Percentiles rank a stretch among this genome's conserved stretches.
phyloP scores from a whole-genome alignment of 2,113 vertebrate genomes.

The Toxostoma redivivum region DNA sequence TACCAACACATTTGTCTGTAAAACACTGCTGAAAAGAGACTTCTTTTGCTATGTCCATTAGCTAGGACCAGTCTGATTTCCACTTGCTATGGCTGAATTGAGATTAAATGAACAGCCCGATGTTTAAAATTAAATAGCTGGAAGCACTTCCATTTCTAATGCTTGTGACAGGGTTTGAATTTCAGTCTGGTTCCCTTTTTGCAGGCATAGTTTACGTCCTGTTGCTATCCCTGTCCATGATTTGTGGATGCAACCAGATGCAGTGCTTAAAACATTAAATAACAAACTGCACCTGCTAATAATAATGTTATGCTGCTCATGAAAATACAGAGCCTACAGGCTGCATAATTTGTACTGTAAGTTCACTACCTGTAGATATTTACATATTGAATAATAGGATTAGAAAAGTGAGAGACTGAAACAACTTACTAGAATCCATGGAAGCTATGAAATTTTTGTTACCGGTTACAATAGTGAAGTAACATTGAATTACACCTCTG shows the following conservation, averaged over 20 bases:
- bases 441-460: neutral
- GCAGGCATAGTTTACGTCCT: neutral
- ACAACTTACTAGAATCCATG: neutral
- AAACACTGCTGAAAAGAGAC: neutral
- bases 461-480: neutral
- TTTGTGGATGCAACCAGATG: neutral
- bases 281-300: conserved; percentile 11
- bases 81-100: neutral
- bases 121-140: neutral
- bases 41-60: neutral
- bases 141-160: neutral
- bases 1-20: neutral
- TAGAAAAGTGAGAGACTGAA: neutral
- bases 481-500: neutral
- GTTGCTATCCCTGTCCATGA: neutral
- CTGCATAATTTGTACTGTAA: neutral
- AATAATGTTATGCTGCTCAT: neutral
- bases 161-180: neutral
- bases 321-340: neutral
- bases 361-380: conserved; percentile 8
- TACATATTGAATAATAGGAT: neutral
- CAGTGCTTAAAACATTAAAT: neutral
- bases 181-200: neutral
- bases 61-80: neutral
- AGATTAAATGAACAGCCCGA: neutral